phyloP scores from a whole-genome alignment of 37 sponge, comb jelly and placozoan genomes.

The Petrosia ficiformis region DNA sequence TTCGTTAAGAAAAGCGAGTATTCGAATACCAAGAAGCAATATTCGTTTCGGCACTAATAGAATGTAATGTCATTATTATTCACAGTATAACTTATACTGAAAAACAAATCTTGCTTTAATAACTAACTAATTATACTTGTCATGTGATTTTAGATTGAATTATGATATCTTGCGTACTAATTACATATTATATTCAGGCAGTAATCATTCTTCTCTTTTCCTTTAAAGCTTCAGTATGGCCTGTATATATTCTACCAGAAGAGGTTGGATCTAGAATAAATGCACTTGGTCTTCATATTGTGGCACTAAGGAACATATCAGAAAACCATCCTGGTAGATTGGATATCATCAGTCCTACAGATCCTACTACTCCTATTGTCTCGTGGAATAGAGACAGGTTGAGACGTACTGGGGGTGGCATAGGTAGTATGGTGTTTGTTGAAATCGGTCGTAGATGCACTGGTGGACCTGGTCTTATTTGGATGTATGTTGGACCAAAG shows the following conservation, averaged over 20 bases:
- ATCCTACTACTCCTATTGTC: constrained; percentile 33
- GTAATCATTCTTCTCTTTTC: background rate
- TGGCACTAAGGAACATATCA: constrained; percentile 20
- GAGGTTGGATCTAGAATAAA: constrained; percentile 39
- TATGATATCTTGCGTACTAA: no score
- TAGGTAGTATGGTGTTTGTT: constrained; percentile 65
- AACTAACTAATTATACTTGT: no score
- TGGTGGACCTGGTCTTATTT: constrained; percentile 71
- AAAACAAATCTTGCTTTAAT: no score
- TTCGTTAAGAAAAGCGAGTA: no score
- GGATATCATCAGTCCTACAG: constrained; percentile 37
- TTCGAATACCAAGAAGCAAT: no score
- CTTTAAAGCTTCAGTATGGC: constrained; percentile 49
- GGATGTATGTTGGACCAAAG: constrained; percentile 56
- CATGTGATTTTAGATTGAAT: no score
- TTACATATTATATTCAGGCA: no score
- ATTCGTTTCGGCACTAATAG: no score
- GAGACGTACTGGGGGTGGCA: constrained; percentile 63
- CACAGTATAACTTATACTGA: no score
- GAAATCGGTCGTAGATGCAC: constrained; percentile 69
- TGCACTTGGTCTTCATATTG: constrained; percentile 33
- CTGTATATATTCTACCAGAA: constrained; percentile 57
- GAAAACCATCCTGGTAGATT: constrained; percentile 13
- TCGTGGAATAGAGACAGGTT: constrained; percentile 73
- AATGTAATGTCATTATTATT: no score